A percentile compares a stretch with the other conserved stretches of the same genome.
These are phyloP conservation scores for Muntiacus muntjak DNA, from an alignment of 2,113 vertebrate genomes.

Conservation along the genomic window DNA sequence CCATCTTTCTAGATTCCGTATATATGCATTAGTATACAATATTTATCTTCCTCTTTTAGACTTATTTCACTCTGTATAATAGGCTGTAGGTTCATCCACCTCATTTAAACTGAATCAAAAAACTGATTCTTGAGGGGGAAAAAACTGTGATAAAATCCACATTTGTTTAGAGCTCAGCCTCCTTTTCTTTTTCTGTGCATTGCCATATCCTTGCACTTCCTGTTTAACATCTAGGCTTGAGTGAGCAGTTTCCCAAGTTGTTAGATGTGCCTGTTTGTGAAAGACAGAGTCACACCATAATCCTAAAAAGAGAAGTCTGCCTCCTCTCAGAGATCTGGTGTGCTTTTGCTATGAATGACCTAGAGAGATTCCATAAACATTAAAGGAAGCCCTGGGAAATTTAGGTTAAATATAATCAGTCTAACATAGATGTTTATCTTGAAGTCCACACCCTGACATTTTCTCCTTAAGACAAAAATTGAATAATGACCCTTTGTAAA, in stretches of 20 bases:
- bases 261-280: neutral
- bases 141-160: neutral
- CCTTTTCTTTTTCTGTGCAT: neutral
- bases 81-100: neutral
- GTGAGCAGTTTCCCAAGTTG: neutral
- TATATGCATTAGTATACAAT: neutral
- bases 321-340: neutral
- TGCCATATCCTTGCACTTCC: neutral
- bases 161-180: neutral
- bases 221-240: neutral
- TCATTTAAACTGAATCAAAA: neutral
- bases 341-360: neutral
- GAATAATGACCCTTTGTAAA: slow-evolving; percentile 5
- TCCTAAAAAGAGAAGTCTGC: neutral
- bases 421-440: neutral
- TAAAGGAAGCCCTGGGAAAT: slow-evolving; percentile 10
- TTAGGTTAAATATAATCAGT: neutral
- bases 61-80: neutral
- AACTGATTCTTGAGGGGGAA: neutral
- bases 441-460: neutral
- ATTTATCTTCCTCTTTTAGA: neutral
- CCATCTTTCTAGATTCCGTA: neutral
- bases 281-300: slow-evolving; percentile 32
- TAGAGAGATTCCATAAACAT: neutral
- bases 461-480: slow-evolving; percentile 27